A percentile compares a stretch with the other conserved stretches of the same genome.
These are phyloP conservation scores for Pandion haliaetus DNA, from an alignment of 2,113 vertebrate species.

Conservation along the genomic window DNA sequence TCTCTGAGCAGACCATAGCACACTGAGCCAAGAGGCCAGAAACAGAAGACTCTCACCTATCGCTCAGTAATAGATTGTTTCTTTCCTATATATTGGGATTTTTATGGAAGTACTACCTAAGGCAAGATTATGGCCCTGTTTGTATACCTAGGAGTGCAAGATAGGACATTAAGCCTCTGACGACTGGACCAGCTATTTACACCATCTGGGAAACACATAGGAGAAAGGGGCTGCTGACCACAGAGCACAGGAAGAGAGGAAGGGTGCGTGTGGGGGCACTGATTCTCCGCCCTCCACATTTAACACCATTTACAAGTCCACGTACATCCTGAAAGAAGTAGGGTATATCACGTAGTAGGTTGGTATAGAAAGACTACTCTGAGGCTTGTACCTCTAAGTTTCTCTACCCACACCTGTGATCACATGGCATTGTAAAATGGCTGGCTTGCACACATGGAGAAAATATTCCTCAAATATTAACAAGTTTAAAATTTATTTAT, in stretches of 20 bases:
- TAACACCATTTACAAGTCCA: neutral
- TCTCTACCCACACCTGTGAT: too few species aligned
- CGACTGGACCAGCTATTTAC: neutral
- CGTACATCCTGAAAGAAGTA: neutral
- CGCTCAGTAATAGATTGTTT: neutral
- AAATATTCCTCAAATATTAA: neutral
- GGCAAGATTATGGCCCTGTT: neutral
- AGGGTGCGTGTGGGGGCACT: too few species aligned
- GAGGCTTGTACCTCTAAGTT: neutral
- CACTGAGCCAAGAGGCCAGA: neutral
- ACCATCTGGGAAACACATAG: neutral
- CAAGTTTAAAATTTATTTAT: constrained; percentile 13
- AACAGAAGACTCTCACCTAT: neutral
- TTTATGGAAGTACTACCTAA: neutral
- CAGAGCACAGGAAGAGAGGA: neutral
- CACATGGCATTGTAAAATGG: neutral
- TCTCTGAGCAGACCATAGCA: neutral
- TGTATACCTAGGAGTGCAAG: neutral
- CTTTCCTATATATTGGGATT: neutral
- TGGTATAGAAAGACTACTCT: neutral
- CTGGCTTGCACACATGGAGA: neutral
- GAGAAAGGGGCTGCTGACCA: neutral
- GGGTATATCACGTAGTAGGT: rapidly evolving
- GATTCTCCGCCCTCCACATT: neutral
- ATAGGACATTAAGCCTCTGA: neutral